phyloP scores from a whole-genome alignment of 2,797 vertebrate genomes.

The Tapirus indicus region DNA sequence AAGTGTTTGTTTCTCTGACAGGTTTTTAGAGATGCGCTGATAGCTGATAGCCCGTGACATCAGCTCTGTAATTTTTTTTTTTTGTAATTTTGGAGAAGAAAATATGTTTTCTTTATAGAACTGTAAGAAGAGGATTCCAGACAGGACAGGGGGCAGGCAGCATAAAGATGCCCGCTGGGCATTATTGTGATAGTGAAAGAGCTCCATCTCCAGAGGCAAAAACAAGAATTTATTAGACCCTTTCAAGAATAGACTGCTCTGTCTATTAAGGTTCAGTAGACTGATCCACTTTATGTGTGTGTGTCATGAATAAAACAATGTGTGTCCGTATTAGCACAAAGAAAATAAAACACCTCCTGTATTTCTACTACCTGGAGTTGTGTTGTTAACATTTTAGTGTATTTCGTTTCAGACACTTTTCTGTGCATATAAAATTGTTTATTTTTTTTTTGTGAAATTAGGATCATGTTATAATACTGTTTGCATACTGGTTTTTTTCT shows the following conservation, averaged over 20 bases:
- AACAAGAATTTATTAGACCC: not conserved
- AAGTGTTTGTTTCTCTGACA: not conserved
- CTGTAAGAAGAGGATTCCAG: not conserved
- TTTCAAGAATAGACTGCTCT: not conserved
- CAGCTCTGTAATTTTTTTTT: not conserved
- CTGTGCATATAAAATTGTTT: not conserved
- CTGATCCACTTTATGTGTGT: not conserved
- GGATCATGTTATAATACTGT: not conserved
- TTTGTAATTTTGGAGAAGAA: not conserved
- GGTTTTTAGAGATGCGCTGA: not conserved
- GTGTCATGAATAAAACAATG: not conserved
- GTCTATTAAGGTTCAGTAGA: rapidly evolving
- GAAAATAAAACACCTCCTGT: not conserved
- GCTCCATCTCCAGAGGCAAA: not conserved
- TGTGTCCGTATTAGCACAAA: not conserved
- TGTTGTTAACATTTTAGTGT: not conserved
- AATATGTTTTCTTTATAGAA: not conserved
- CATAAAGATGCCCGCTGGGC: not conserved
- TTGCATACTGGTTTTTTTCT: not conserved
- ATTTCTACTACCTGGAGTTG: not conserved
- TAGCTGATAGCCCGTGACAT: not conserved
- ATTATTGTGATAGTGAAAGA: not conserved
- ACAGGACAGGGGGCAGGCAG: not conserved
- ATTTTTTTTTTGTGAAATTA: not conserved
- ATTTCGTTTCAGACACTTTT: not conserved